Percentiles rank a stretch among this genome's conserved stretches.
Evolutionary conservation across 2,113 vertebrate species (phyloP).

Genomic region (Verasper variegatus): DNA sequence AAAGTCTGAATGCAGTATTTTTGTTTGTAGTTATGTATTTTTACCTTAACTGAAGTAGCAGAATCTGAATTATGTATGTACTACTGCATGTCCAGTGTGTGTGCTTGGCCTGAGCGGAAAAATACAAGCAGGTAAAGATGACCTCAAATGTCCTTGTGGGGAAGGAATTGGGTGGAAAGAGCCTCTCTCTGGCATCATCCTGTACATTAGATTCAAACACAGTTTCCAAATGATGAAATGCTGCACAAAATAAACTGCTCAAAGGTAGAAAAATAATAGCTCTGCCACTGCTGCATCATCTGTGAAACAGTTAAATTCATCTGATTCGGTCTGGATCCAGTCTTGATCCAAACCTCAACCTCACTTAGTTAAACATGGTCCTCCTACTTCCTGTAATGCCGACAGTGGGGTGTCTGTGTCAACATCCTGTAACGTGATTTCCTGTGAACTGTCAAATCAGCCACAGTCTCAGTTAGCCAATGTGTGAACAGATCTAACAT

Average conservation of each 20-base stretch:
- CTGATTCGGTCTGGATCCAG: not conserved
- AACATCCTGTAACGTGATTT: conserved; percentile 74
- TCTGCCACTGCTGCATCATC: not conserved
- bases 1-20: not conserved
- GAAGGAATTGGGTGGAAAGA: conserved; percentile 37
- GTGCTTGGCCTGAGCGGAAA: not conserved
- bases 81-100: not conserved
- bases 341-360: no score
- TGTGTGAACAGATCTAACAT: not conserved
- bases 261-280: no score
- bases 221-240: conserved; percentile 5
- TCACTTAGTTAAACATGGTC: no score
- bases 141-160: conserved; percentile 41
- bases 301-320: not conserved
- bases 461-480: not conserved
- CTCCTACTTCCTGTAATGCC: no score
- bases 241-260: not conserved
- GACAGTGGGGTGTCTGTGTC: not conserved
- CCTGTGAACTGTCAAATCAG: conserved; percentile 39
- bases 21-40: not conserved
- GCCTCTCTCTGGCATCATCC: not conserved
- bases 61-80: not conserved
- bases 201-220: not conserved
- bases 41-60: not conserved
- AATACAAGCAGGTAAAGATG: no score